A percentile compares a stretch with the other conserved stretches of the same genome.
Conservation (phyloP, 35 echinoderm and acorn worm species). For the Ptychodera flava region DNA sequence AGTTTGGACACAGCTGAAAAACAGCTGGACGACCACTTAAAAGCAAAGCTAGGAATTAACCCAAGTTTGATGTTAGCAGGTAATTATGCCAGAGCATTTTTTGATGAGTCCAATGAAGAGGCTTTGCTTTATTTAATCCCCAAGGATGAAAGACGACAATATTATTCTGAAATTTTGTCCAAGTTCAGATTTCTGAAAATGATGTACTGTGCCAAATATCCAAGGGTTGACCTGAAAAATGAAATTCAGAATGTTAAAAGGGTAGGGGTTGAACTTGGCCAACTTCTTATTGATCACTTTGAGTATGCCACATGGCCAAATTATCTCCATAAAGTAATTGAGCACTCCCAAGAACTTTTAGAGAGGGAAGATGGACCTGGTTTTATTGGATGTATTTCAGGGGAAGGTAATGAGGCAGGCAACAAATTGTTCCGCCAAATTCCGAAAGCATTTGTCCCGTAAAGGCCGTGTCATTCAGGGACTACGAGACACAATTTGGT, state of each 20-base stretch:
- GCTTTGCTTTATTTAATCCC: too few species aligned
- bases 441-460: too few species aligned
- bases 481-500: too few species aligned
- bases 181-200: too few species aligned
- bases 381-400: neutral
- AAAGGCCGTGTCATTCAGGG: too few species aligned
- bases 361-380: conserved; percentile 11
- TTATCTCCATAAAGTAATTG: too few species aligned
- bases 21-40: conserved; percentile 10
- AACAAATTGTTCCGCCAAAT: conserved; percentile 9
- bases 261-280: neutral
- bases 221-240: too few species aligned
- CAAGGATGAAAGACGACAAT: too few species aligned
- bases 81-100: too few species aligned
- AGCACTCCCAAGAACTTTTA: conserved; percentile 4
- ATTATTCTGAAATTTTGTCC: too few species aligned
- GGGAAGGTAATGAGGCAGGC: conserved; percentile 9
- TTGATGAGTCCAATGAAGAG: neutral
- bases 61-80: conserved; percentile 40
- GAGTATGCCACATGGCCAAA: conserved; percentile 4
- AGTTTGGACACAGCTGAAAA: conserved; percentile 17
- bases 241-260: neutral
- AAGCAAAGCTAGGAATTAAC: neutral
- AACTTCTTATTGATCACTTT: neutral
- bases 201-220: too few species aligned